Evolutionary conservation across 2,888 invertebrate species (phyloP), one percentile per base, ranked within the genome.

Genomic region (Meghimatium bilineatum): DNA sequence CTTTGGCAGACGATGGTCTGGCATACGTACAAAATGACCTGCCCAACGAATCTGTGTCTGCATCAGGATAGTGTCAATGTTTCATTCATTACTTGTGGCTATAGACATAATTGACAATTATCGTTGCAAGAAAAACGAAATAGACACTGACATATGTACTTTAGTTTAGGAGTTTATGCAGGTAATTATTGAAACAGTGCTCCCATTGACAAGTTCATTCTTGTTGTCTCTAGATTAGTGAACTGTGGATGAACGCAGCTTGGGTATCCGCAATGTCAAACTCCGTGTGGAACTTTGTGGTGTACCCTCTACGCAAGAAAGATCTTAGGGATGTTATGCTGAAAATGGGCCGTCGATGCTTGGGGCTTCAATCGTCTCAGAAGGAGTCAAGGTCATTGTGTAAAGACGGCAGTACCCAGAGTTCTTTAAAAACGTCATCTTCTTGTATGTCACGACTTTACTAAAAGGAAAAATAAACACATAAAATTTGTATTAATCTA

Each of bases 211-310:
- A 44, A 44, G 6, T 44, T 44, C 6, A 12, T 44, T 5, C 44
- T 44, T 44, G 12, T 44, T 44, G 5, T 44, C 44, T 12, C 0
- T 49, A 82, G 82, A 23, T 67, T 26, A 60, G 38, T 66, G 38
- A 76, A 26, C 1, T 2, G 26, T 66, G 34, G 34, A 56, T 52
- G n/a, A 49, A 26, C 36, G 32, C 60, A 5, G 76, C 69, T 23
- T 82, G 76, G 75, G 49, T 82, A 12, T 23, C 66, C n/a, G 82
- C 60, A 1, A 36, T 69, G 49, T 66, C 82, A 67, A 82, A 82
- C 56, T 76, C 82, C 10, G n/a, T 82, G 34, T 82, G 75, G 76
- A 82, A 82, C 56, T 82, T 82, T 52, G 0, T 76, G 34, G 82
- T 82, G 49, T 82, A 76, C 52, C 82, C 75, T 29, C 34, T 82